Base-by-base conservation (phyloP, 2,113 vertebrate species). In the Eira barbara region DNA sequence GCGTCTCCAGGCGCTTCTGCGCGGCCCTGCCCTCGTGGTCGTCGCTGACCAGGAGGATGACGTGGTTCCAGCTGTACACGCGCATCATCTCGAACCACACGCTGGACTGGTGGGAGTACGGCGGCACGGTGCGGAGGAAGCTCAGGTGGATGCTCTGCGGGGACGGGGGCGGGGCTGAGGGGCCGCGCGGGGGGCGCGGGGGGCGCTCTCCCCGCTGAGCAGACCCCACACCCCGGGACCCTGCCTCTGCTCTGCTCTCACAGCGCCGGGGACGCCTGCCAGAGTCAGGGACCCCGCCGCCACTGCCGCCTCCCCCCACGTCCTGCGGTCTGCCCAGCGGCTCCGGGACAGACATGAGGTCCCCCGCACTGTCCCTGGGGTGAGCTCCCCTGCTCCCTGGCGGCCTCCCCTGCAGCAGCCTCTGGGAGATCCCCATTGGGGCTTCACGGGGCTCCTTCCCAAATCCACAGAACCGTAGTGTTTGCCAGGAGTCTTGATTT, bases 71-170 rank as follows among this genome's bases (percentile, higher is more conserved):
- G 98, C 99, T 99, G 98, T 99, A 99, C 96, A 99, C 99, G 3
- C 99, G 99, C 99, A 99, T 99, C 99, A 99, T 99, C 98, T 99
- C 99, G 76, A 99, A 99, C 99, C 99, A 99, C 82, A 99, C 99
- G 0, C 99, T 99, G 1, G 99, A 99, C 99, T 99, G 99, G 98
- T 99, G 99, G 81, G 99, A 99, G 97, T 99, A 99, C 0, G 99
- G 99, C 0, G 99, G 99, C 74, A 99, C 99, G 0, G 99, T 99
- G 98, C 99, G 99, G 97, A 99, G 99, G 98, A 99, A 99, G 85
- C 99, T 99, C 98, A 99, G 99, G 98, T 99, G 99, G 98, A 99
- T 99, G 94, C 99, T 99, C 99, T 99, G 99, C 36, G 81, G 98
- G 93, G 88, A 17, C 59, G 8, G 12, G 13, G 23, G 2, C 34